These are phyloP conservation scores for Pteromalus puparum DNA, from an alignment of 1,140 invertebrate genomes.

Conservation along the genomic window DNA sequence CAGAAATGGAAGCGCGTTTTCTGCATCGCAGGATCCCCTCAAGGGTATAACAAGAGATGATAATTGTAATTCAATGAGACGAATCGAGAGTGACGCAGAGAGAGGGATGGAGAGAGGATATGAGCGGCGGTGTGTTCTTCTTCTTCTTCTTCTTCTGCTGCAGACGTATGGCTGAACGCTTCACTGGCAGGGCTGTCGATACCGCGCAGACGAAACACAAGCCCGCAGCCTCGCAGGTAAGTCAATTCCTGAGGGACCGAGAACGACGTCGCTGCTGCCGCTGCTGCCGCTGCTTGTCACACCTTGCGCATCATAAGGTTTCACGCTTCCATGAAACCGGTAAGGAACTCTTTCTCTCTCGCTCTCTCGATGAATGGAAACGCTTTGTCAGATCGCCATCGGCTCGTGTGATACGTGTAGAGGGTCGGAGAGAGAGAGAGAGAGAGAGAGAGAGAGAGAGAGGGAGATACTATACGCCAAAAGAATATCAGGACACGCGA, in stretches of 20 bases:
- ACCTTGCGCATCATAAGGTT: conserved; percentile 61
- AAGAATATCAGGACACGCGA: not conserved
- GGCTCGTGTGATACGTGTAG: not conserved
- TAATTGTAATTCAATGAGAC: conserved; percentile 58
- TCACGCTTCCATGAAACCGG: conserved; percentile 61
- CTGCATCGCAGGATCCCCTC: not conserved
- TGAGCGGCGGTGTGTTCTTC: not conserved
- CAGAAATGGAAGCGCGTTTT: conserved; percentile 10
- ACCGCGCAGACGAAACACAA: conserved; percentile 45
- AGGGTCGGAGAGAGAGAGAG: not conserved
- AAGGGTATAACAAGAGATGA: conserved; percentile 46
- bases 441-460: not conserved
- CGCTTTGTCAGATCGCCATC: conserved; percentile 39
- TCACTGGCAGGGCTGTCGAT: conserved; percentile 51
- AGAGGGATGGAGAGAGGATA: not conserved
- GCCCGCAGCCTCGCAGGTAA: conserved; percentile 43
- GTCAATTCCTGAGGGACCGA: conserved; percentile 56
- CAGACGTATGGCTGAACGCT: conserved; percentile 51
- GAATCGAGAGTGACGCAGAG: conserved; percentile 52
- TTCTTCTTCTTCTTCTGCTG: not conserved
- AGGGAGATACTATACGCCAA: not conserved
- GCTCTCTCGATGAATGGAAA: conserved; percentile 28
- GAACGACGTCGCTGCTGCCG: not conserved
- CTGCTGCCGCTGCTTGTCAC: conserved; percentile 53
- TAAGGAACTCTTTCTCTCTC: conserved; percentile 46